Base-by-base conservation (phyloP, 2,797 vertebrate species). In the Poeciliopsis presidionis region DNA sequence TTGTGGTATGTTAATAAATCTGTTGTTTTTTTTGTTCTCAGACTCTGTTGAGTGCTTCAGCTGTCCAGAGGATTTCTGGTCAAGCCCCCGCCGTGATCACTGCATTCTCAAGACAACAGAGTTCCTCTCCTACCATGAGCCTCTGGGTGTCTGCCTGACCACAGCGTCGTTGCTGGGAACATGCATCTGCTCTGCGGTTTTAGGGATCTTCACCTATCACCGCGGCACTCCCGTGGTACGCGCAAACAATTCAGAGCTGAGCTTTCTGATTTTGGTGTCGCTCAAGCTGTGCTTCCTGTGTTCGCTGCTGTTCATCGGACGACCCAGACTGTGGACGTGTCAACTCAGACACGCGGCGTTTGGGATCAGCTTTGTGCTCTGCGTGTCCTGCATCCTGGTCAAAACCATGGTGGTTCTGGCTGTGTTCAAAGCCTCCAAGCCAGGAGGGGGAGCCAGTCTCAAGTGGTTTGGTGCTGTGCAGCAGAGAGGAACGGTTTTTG, bases 161-260 rank as follows among this genome's bases (percentile, higher is more conserved):
- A 76, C 87, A 0, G 81, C 83, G 2, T 92, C 93, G 0, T 12
- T 90, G 9, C 14, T 94, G 2, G 92, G 92, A 2, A 86, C 89
- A 33, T 46, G 28, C 45, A 22, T 30, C 41, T 75, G 73, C 28
- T 25, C 16, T 13, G 18, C 33, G 33, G 73, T 75, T 61, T 61
- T 55, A 13, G 73, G 55, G 11, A 70, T 2, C 28, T 80, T 80
- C 51, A 75, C 51, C 53, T 46, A 61, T 75, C 73, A 75, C 57
- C 78, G 51, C 11, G 47, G 51, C 63, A 80, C 78, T 59, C 78
- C 78, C 5, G 41, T 80, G 7, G 92, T 94, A 6, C 86, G 91
- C 0, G 94, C 94, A 41, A 95, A 94, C 74, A 94, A 94, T 33
- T 94, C 93, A 45, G 94, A 94, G 75, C 83, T 95, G 3, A 94